Evolutionary conservation across 2,888 invertebrate species (phyloP), one percentile per base, ranked within the genome.

Genomic region (Griposia aprilina): DNA sequence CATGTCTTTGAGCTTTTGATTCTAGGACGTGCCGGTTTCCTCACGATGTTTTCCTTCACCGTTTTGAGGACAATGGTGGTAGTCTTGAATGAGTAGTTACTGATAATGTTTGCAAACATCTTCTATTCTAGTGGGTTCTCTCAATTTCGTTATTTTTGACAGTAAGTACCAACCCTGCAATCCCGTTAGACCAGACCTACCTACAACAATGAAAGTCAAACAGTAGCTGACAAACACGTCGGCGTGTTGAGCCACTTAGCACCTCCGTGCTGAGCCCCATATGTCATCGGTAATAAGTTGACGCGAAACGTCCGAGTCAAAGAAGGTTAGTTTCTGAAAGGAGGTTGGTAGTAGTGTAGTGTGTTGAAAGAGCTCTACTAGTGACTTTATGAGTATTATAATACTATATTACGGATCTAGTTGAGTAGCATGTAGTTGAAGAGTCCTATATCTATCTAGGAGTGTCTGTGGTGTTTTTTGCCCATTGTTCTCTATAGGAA

Each of bases 241-340:
- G 80, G 80, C 94, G 92, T 94, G 94, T 76, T 84, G 83, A 67
- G 85, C 86, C 90, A 93, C 89, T 94, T 94, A 88, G 89, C 94
- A 93, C 93, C 70, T 87, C 78, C 23, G 82, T 78, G 86, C 73
- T 74, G 80, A 85, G 76, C 67, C 67, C 63, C 76, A 81, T 75
- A 55, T 83, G 88, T 84, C 89, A 84, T 80, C 68, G 57, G 76
- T 71, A 20, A 72, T 78, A 66, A 62, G 69, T 67, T 74, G 45
- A 70, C 82, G 87, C 87, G 45, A 88, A 87, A 72, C 20, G 17
- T 15, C 5, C 13, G 11, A 20, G 45, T 50, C 17, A 11, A 23
- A 6, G 48, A 20, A 78, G 57, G 57, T 78, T 77, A 17, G 26
- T 17, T 65, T 59, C 66, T 79, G 57, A 76, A 59, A 5, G n/a